A percentile compares a stretch with the other conserved stretches of the same genome.
Conservation (phyloP, 2,797 vertebrate genomes). For the Aphelocoma californica region DNA sequence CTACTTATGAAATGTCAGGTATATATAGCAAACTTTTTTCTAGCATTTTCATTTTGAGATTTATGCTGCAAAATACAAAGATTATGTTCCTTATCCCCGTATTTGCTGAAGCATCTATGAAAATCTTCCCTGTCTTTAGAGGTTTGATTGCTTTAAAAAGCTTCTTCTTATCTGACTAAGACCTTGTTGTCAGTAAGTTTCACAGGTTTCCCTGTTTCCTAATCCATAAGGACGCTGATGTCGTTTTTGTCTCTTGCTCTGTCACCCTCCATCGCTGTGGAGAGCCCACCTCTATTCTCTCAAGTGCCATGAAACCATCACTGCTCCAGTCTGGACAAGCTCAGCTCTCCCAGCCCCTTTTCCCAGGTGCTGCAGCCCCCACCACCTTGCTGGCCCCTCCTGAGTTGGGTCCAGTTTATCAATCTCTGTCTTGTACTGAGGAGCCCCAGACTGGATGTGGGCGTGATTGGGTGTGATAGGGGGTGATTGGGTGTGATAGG, state of each 20-base stretch:
- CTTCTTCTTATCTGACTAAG: neutral
- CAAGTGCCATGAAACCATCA: neutral
- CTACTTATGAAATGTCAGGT: neutral
- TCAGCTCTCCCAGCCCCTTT: neutral
- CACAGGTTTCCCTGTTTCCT: neutral
- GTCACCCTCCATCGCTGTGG: accelerated
- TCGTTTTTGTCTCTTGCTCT: neutral
- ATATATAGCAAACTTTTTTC: neutral
- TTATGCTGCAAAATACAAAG: neutral
- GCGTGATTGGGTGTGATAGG: no score
- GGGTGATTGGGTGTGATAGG: neutral
- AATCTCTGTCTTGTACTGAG: neutral
- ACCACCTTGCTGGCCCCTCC: neutral
- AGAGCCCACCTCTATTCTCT: neutral
- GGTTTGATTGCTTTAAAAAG: neutral
- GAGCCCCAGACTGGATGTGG: neutral
- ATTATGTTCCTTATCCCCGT: neutral
- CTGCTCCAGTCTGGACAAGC: neutral
- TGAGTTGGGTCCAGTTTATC: neutral
- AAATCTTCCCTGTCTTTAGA: neutral
- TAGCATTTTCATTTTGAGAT: neutral
- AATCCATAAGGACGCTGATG: neutral
- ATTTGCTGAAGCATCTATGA: neutral
- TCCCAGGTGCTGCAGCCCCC: neutral
- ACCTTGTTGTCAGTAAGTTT: neutral